Evolutionary conservation across 2,888 invertebrate genomes (phyloP), one percentile per base, ranked within the genome.

Genomic region (Drosophila prolongata): DNA sequence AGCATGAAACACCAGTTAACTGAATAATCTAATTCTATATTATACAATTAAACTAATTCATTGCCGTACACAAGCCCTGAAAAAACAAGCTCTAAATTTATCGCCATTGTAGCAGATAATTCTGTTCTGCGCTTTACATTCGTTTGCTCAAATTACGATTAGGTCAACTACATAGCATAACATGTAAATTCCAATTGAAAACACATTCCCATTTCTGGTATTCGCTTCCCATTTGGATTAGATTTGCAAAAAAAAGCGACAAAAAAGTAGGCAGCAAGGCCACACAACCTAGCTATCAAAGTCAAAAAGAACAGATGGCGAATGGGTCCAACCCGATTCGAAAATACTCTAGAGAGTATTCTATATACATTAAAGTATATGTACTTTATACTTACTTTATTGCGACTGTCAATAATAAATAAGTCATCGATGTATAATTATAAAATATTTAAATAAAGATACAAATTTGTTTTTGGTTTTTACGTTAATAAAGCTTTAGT

Each of bases 181-280:
- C 49, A 64, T 64, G 50, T 64, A 65, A 64, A 38, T 50, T 11
- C 42, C 64, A 64, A 50, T 43, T 50, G 44, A 53, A 54, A 40
- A 30, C 42, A 19, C 52, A 65, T 46, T 68, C 27, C 74, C 71
- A 64, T 71, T 64, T 71, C 74, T 73, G 64, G 50, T 37, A 19
- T 52, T 43, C 44, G 52, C 53, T 71, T 71, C 73, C 72, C 74
- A 73, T 57, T 71, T 40, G 74, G 64, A 71, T 74, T 71, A 74
- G 65, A 64, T 71, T 49, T 67, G 69, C 55, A 40, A 66, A 66
- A 54, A 52, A 44, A 44, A 37, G 1, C 13, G 13, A 47, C 10
- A 47, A 47, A 40, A 53, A 53, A 66, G 38, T 47, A 46, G 44
- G 44, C 52, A 66, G 47, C 68, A 67, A 67, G 66, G 66, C 11